A percentile compares a stretch with the other conserved stretches of the same genome.
phyloP scores from a whole-genome alignment of 2,113 vertebrate genomes.

The Verasper variegatus region DNA sequence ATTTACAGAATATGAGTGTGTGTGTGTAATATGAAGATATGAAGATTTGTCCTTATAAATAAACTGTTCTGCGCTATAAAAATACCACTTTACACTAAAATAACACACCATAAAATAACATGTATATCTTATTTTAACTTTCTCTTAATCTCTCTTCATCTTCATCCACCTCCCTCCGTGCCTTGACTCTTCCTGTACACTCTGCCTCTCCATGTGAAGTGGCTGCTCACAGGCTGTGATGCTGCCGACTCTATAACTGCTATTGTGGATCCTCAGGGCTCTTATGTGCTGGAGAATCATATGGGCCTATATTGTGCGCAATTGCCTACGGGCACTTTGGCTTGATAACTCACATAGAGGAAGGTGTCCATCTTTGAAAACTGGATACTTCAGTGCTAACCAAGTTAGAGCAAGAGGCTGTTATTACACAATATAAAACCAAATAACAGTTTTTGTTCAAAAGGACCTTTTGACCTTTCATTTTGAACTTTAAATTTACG shows the following conservation, averaged over 20 bases:
- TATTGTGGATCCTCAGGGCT: constrained; percentile 61
- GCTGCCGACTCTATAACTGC: constrained; percentile 58
- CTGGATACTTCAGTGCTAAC: constrained; percentile 11
- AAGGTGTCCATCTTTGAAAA: constrained; percentile 33
- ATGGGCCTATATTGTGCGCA: constrained; percentile 63
- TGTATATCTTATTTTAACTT: background rate
- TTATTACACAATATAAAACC: background rate
- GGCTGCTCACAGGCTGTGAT: constrained; percentile 51
- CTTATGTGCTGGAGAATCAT: constrained; percentile 65
- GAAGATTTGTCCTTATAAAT: background rate
- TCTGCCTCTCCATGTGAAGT: constrained; percentile 71
- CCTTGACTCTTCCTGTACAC: constrained; percentile 45
- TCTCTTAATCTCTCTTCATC: background rate
- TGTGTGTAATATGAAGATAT: background rate
- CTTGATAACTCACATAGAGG: constrained; percentile 27
- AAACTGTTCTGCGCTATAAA: background rate
- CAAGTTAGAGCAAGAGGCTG: background rate
- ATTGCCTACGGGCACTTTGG: constrained; percentile 58
- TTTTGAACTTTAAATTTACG: no score
- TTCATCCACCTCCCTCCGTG: constrained; percentile 36
- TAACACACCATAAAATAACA: background rate
- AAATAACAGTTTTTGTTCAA: background rate
- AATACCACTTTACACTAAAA: background rate
- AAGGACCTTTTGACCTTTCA: no score
- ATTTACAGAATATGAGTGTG: no score